Conservation (phyloP, 1,140 invertebrate genomes). For the Habropoda laboriosa region DNA sequence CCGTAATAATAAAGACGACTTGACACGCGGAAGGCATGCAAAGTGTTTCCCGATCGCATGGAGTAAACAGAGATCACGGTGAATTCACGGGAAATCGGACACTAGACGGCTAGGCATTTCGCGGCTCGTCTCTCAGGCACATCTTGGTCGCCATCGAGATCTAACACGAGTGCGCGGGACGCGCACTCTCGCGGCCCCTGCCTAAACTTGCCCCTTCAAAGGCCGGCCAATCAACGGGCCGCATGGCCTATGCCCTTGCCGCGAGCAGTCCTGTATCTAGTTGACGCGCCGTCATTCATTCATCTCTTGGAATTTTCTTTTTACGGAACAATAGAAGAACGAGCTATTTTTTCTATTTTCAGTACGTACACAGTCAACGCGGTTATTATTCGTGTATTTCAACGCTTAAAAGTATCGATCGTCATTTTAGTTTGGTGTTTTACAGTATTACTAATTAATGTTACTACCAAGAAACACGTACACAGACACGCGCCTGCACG, state of each 20-base stretch:
- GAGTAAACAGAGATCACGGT: conserved; percentile 11
- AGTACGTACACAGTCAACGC: too few species aligned
- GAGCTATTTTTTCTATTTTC: too few species aligned
- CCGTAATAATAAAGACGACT: conserved; percentile 1
- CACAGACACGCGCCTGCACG: background rate
- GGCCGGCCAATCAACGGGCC: conserved; percentile 57
- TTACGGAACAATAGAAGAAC: background rate
- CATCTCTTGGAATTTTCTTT: conserved; percentile 28
- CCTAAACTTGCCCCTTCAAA: conserved; percentile 29
- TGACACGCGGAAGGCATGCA: conserved; percentile 38
- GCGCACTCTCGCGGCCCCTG: conserved; percentile 45
- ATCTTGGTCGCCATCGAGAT: conserved; percentile 65
- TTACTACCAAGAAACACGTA: conserved; percentile 27
- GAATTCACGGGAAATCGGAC: conserved; percentile 26
- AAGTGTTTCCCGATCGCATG: conserved; percentile 39
- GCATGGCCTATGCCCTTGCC: conserved; percentile 54
- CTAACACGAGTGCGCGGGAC: conserved; percentile 56
- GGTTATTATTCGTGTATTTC: rapidly evolving
- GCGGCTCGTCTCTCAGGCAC: conserved; percentile 55
- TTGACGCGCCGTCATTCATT: conserved; percentile 51
- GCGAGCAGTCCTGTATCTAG: conserved; percentile 52
- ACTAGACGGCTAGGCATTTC: conserved; percentile 35
- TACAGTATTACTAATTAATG: conserved; percentile 29
- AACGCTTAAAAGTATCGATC: background rate
- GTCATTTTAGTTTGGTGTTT: background rate